Evolutionary conservation across 2,888 invertebrate species (phyloP).

Genomic region (Taenaris catops): DNA sequence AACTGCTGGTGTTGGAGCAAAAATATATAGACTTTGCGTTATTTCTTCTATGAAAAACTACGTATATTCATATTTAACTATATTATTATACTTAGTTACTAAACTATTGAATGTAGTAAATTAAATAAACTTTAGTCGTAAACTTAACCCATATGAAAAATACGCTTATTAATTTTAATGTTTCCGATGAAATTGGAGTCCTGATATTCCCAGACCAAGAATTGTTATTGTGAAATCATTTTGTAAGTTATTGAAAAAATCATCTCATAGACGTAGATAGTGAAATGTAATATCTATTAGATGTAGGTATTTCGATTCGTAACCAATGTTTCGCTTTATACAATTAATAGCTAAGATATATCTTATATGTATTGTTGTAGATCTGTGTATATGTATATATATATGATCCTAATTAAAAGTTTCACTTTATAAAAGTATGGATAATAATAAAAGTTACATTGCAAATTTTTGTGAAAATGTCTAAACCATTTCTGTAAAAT

Average conservation of each 20-base stretch:
- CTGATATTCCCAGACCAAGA: constrained; percentile 78
- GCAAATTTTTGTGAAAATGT: too few species aligned
- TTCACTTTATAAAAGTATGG: too few species aligned
- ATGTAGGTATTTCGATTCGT: constrained; percentile 30
- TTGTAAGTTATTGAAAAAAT: constrained; percentile 51
- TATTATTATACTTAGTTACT: constrained; percentile 16
- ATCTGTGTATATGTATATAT: too few species aligned
- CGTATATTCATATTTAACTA: constrained; percentile 9
- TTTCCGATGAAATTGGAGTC: constrained; percentile 76
- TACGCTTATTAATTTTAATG: constrained; percentile 80
- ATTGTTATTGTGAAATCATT: constrained; percentile 70
- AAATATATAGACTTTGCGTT: constrained; percentile 19
- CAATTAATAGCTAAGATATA: constrained; percentile 3
- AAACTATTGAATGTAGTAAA: constrained; percentile 19
- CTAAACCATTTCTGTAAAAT: too few species aligned
- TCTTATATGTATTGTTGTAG: too few species aligned
- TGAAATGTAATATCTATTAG: constrained; percentile 35
- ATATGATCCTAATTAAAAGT: too few species aligned
- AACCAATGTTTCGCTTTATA: constrained; percentile 11
- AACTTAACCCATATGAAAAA: constrained; percentile 69
- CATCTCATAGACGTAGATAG: constrained; percentile 59
- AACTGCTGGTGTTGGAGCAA: constrained; percentile 28
- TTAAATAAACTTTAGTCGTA: constrained; percentile 26
- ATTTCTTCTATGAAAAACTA: constrained; percentile 25
- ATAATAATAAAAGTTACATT: too few species aligned